Evolutionary conservation across 2,888 invertebrate species (phyloP).

Genomic region (Xestia sexstrigata): DNA sequence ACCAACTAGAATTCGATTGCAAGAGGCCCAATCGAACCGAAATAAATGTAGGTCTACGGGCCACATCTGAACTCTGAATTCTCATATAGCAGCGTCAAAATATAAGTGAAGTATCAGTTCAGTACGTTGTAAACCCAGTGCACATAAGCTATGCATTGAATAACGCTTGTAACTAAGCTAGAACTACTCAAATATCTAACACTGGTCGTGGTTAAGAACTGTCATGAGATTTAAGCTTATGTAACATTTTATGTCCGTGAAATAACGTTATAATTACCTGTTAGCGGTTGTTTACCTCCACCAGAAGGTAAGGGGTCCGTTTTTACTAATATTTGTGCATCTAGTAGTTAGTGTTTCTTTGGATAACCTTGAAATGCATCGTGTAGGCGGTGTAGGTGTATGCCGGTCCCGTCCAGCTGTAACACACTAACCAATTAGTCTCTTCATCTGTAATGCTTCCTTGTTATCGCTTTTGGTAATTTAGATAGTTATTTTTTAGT

Average conservation of each 20-base stretch:
- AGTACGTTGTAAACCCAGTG: constrained; percentile 75
- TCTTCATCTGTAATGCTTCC: constrained; percentile 46
- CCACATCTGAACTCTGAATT: constrained; percentile 77
- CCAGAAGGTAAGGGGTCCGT: constrained; percentile 83
- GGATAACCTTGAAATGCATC: constrained; percentile 81
- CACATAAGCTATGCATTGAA: constrained; percentile 79
- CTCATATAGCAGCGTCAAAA: constrained; percentile 80
- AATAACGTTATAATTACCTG: constrained; percentile 80
- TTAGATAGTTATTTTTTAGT: constrained; percentile 25
- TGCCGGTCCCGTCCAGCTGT: constrained; percentile 67
- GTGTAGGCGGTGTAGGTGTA: constrained; percentile 71
- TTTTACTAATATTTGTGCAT: constrained; percentile 66
- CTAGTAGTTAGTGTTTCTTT: constrained; percentile 49
- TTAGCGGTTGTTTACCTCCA: constrained; percentile 83
- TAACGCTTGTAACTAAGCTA: constrained; percentile 79
- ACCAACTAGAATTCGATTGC: constrained; percentile 74
- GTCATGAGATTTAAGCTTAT: constrained; percentile 88
- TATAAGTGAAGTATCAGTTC: constrained; percentile 86
- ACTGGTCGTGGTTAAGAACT: constrained; percentile 74
- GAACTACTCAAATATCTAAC: constrained; percentile 74
- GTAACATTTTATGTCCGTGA: constrained; percentile 86
- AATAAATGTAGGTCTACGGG: constrained; percentile 88
- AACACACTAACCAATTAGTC: constrained; percentile 57
- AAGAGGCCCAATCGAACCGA: constrained; percentile 77
- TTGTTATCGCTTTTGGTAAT: constrained; percentile 48